Conservation (phyloP, 2,797 vertebrate species). For the Choloepus didactylus region DNA sequence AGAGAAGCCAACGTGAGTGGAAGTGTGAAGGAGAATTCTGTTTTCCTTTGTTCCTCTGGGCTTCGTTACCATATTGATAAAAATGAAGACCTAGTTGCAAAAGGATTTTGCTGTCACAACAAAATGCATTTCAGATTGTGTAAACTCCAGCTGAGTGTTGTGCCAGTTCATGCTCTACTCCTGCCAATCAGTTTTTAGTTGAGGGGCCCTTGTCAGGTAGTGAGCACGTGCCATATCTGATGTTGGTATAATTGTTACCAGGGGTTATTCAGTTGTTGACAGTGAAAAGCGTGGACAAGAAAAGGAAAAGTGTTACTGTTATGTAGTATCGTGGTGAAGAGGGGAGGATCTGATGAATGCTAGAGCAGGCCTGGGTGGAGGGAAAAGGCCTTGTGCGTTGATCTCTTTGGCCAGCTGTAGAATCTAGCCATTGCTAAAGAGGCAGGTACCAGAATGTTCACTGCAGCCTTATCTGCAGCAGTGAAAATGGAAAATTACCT, state of each 20-base stretch:
- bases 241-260: neutral
- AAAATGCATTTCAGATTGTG: neutral
- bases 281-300: neutral
- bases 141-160: neutral
- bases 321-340: neutral
- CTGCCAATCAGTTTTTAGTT: neutral
- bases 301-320: neutral
- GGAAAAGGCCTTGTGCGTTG: neutral
- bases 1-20: neutral
- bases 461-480: neutral
- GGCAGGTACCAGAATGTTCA: neutral
- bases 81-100: neutral
- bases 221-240: neutral
- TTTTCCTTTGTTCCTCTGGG: neutral
- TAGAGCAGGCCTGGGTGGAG: neutral
- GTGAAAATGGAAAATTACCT: conserved; percentile 28
- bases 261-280: neutral
- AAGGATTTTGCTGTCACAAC: conserved; percentile 1
- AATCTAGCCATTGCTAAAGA: conserved; percentile 14
- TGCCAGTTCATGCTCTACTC: neutral
- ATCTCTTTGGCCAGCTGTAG: neutral
- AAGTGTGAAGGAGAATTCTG: neutral
- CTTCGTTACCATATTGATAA: neutral
- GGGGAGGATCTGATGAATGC: neutral
- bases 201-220: neutral